phyloP scores from a whole-genome alignment of 2,113 vertebrate genomes.

The Tychaedon coryphoeus region DNA sequence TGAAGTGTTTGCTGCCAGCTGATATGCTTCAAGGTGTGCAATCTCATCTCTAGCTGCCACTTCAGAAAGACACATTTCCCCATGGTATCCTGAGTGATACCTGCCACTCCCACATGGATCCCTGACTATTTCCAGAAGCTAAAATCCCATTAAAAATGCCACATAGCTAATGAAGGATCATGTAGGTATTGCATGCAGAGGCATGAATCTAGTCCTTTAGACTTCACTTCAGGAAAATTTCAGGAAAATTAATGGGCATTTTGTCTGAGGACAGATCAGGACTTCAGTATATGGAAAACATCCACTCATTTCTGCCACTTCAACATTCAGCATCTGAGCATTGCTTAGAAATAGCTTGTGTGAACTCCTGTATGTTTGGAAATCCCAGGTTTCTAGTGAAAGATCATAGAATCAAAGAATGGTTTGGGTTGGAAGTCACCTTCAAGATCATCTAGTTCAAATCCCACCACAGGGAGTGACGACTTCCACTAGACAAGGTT shows the following conservation, averaged over 20 bases:
- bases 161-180: background rate
- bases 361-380: background rate
- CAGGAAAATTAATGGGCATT: background rate
- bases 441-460: background rate
- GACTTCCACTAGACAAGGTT: background rate
- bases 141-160: background rate
- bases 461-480: background rate
- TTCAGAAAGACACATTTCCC: background rate
- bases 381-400: background rate
- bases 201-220: background rate
- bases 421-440: background rate
- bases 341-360: background rate
- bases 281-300: background rate
- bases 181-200: background rate
- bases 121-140: background rate
- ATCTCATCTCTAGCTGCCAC: background rate
- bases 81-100: background rate
- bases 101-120: background rate
- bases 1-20: background rate
- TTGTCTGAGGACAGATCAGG: background rate
- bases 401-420: background rate
- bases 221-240: background rate
- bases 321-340: background rate
- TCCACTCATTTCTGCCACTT: background rate
- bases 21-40: background rate